Evolutionary conservation across 2,113 vertebrate species (phyloP), one percentile per base, ranked within the genome.

Genomic region (Grallaria varia): DNA sequence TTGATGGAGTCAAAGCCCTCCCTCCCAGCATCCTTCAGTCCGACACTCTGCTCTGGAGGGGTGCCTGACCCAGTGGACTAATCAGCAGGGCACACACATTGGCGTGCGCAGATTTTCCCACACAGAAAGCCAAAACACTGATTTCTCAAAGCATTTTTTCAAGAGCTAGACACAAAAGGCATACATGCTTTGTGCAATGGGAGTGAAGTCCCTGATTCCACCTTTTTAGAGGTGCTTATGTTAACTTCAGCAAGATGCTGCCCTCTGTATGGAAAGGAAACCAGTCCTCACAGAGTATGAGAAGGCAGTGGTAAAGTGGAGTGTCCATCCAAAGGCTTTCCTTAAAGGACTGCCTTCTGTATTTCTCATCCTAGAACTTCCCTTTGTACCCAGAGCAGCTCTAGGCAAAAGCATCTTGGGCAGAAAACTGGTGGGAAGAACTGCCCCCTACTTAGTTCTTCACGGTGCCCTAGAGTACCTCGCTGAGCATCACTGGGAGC

Each of bases 51-150:
- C 81, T 91, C 75, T 3, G 0, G 71, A 89, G 71, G 74, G 78
- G 23, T 84, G 74, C 49, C 87, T 94, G 91, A 95, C 91, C 87
- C 58, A 72, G 27, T 72, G 74, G 84, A 68, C 74, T 91, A 79
- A 91, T 93, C 84, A 87, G 67, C 74, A 91, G 84, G 78, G 84
- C 89, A 72, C 52, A 67, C 63, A 63, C 37, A 87, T 18, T 91
- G 67, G 66, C 10, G 0, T 63, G 37, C 42, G 84, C 25, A 42
- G 35, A 93, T 87, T 96, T 96, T 95, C 95, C 91, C 93, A 93
- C 89, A 79, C 50, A 77, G 74, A 93, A 91, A 90, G 73, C 76
- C 88, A 93, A 96, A 96, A 42, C 73, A 55, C 52, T 55, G 71
- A 68, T 88, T 92, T 95, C 87, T 92, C 88, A 84, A 77, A 91